Conservation (phyloP, 2,888 invertebrate genomes). For the Cenopis cana region DNA sequence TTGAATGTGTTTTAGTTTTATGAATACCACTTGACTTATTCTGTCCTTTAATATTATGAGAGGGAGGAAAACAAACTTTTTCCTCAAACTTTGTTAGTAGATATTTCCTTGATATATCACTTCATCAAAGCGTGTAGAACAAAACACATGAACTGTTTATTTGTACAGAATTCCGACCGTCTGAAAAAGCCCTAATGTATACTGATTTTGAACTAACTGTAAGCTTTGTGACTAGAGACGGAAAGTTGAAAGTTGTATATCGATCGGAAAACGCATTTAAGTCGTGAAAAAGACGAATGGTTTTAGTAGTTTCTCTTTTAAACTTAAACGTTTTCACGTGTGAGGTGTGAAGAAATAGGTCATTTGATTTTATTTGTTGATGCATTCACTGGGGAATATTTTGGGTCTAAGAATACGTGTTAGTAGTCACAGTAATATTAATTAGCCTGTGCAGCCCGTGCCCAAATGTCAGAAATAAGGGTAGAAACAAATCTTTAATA, state of each 20-base stretch:
- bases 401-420: not conserved
- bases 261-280: constrained; percentile 17
- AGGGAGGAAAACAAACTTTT: constrained; percentile 5
- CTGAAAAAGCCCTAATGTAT: not conserved
- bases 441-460: too few relatives aligned
- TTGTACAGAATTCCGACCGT: not conserved
- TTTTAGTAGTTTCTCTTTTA: constrained; percentile 28
- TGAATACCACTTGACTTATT: constrained; percentile 17
- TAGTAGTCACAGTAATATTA: too few relatives aligned
- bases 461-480: too few relatives aligned
- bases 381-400: constrained; percentile 2
- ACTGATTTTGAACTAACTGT: not conserved
- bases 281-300: constrained; percentile 37
- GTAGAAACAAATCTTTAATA: too few relatives aligned
- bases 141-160: constrained; percentile 29
- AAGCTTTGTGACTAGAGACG: not conserved
- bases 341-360: constrained; percentile 18
- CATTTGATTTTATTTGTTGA: constrained; percentile 8
- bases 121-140: constrained; percentile 32
- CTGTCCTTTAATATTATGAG: not conserved
- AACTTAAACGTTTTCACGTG: constrained; percentile 32
- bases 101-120: constrained; percentile 8
- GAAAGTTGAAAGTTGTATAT: constrained; percentile 5
- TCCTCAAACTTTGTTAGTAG: not conserved
- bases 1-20: constrained; percentile 3